Percentiles rank a stretch among this genome's conserved stretches.
These are phyloP conservation scores for Cheilosia impressa DNA, from an alignment of 2,888 invertebrate genomes.

Conservation along the genomic window DNA sequence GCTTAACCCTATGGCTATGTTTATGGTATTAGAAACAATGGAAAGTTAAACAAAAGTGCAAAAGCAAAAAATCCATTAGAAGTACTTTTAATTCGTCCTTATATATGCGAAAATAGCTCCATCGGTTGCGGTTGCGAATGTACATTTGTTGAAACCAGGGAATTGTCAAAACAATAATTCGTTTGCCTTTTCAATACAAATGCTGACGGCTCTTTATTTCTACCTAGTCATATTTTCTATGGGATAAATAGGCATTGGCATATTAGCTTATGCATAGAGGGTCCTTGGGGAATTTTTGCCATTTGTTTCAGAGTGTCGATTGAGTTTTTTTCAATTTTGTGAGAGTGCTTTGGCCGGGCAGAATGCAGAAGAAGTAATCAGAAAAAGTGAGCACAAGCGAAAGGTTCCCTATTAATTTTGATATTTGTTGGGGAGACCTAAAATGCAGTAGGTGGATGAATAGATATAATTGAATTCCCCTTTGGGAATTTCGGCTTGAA, in stretches of 20 bases:
- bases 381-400: not conserved
- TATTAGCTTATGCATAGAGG: conserved; percentile 60
- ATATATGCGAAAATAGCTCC: conserved; percentile 20
- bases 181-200: conserved; percentile 20
- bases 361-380: conserved; percentile 10
- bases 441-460: conserved; percentile 1
- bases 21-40: conserved; percentile 51
- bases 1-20: conserved; percentile 1
- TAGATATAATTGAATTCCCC: not conserved
- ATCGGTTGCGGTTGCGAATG: conserved; percentile 30
- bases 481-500: not conserved
- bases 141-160: conserved; percentile 22
- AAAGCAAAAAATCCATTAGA: conserved; percentile 35
- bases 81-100: conserved; percentile 54
- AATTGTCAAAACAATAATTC: conserved; percentile 51
- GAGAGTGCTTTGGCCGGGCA: conserved; percentile 54
- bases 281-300: conserved; percentile 61
- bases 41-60: conserved; percentile 43
- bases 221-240: conserved; percentile 9
- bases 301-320: conserved; percentile 5
- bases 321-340: conserved; percentile 48
- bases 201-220: not conserved
- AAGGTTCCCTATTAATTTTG: conserved; percentile 6
- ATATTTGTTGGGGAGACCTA: not conserved
- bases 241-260: conserved; percentile 52